phyloP scores from a whole-genome alignment of 2,888 invertebrate genomes.

The Xestia xanthographa region DNA sequence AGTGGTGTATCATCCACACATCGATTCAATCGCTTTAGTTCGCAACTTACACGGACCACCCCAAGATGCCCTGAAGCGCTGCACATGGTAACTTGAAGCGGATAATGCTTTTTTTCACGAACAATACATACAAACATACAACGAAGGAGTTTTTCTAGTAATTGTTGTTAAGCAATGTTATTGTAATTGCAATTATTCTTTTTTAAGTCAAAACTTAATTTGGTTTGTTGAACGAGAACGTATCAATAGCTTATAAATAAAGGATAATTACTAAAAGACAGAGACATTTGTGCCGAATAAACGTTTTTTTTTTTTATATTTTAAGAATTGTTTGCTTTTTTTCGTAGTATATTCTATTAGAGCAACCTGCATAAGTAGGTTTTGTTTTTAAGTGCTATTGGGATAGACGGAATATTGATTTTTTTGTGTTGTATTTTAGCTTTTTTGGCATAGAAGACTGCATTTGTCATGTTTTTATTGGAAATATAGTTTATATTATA shows the following conservation, averaged over 20 bases:
- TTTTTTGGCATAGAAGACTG: neutral
- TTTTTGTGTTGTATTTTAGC: neutral
- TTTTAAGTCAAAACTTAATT: conserved; percentile 16
- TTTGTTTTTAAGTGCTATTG: neutral
- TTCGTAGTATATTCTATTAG: neutral
- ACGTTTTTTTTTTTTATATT: conserved; percentile 1
- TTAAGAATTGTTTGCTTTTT: neutral
- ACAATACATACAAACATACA: conserved; percentile 60
- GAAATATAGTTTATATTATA: too few relatives aligned
- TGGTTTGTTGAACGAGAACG: conserved; percentile 38
- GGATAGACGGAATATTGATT: neutral
- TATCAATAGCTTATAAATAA: neutral
- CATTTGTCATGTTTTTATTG: neutral
- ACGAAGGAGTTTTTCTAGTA: conserved; percentile 57
- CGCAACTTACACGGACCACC: conserved; percentile 51
- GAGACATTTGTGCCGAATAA: neutral
- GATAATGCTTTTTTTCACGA: conserved; percentile 63
- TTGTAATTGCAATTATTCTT: conserved; percentile 35
- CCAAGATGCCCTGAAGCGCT: conserved; percentile 77
- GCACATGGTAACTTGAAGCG: conserved; percentile 79
- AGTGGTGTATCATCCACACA: neutral
- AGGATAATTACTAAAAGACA: conserved; percentile 24
- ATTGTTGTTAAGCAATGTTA: conserved; percentile 57
- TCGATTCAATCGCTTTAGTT: conserved; percentile 40
- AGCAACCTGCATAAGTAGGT: neutral